Percentiles rank a stretch among this genome's conserved stretches.
Evolutionary conservation across 2,113 vertebrate species (phyloP).

Genomic region (Trogon melanurus): DNA sequence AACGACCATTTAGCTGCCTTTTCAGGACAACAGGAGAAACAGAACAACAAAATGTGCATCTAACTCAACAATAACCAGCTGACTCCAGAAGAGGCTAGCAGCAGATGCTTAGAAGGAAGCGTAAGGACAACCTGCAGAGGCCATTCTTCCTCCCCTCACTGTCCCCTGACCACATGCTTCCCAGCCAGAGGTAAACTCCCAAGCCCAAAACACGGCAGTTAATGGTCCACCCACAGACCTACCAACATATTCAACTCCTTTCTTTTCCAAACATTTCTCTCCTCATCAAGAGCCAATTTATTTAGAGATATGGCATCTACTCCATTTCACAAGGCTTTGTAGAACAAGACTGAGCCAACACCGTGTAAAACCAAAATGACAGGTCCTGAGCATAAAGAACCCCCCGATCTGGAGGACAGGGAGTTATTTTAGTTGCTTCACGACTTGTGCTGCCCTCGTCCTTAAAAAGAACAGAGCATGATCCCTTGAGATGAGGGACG

Average conservation of each 20-base stretch:
- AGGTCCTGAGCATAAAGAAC: neutral
- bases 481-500: neutral
- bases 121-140: neutral
- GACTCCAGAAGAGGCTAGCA: neutral
- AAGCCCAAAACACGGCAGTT: neutral
- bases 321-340: neutral
- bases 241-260: neutral
- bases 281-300: neutral
- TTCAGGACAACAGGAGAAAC: neutral
- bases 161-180: fast-evolving
- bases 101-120: neutral
- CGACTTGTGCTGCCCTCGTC: neutral
- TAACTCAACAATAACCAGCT: neutral
- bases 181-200: neutral
- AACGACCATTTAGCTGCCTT: neutral
- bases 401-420: neutral
- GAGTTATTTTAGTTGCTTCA: fast-evolving
- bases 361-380: fast-evolving
- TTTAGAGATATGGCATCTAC: neutral
- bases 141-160: neutral
- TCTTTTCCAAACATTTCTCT: neutral
- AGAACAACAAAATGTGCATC: fast-evolving
- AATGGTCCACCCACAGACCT: neutral
- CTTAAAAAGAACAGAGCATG: neutral
- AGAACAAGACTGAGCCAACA: neutral